Conservation (phyloP, 2,797 vertebrate genomes). For the Centroberyx gerrardi region DNA sequence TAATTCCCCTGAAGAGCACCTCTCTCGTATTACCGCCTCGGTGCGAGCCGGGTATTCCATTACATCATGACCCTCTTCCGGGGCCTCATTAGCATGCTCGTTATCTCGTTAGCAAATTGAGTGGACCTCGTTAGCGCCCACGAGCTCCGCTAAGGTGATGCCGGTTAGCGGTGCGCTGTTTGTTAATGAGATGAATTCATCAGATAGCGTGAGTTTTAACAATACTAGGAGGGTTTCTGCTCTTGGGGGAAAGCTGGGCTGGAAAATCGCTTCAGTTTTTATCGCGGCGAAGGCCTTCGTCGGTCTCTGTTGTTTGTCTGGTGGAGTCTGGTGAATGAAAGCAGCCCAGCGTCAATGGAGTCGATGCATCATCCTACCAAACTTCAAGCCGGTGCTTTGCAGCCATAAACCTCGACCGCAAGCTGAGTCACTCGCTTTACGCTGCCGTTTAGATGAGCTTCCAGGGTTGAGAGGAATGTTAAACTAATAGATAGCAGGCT, state of each 20-base stretch:
- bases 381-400: conserved; percentile 31
- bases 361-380: conserved; percentile 38
- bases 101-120: conserved; percentile 81
- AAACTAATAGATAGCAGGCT: conserved; percentile 66
- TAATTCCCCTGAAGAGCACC: conserved; percentile 80
- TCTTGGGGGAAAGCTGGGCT: conserved; percentile 21
- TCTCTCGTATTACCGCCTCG: conserved; percentile 50
- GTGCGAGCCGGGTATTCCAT: conserved; percentile 66
- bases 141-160: conserved; percentile 37
- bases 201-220: conserved; percentile 23
- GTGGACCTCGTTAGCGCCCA: conserved; percentile 74
- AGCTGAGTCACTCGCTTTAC: conserved; percentile 56
- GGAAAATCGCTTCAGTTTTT: conserved; percentile 47
- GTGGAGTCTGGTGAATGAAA: conserved; percentile 1
- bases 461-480: conserved; percentile 47
- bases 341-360: conserved; percentile 30
- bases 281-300: conserved; percentile 26
- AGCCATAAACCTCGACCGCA: conserved; percentile 54
- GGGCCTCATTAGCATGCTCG: conserved; percentile 77
- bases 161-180: conserved; percentile 45
- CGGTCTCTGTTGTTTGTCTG: not conserved
- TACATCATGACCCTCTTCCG: conserved; percentile 82
- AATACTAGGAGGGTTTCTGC: conserved; percentile 25
- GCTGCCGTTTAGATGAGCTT: conserved; percentile 43
- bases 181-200: conserved; percentile 63